phyloP scores from a whole-genome alignment of 1,140 invertebrate species.

The Polypedilum pembai region DNA sequence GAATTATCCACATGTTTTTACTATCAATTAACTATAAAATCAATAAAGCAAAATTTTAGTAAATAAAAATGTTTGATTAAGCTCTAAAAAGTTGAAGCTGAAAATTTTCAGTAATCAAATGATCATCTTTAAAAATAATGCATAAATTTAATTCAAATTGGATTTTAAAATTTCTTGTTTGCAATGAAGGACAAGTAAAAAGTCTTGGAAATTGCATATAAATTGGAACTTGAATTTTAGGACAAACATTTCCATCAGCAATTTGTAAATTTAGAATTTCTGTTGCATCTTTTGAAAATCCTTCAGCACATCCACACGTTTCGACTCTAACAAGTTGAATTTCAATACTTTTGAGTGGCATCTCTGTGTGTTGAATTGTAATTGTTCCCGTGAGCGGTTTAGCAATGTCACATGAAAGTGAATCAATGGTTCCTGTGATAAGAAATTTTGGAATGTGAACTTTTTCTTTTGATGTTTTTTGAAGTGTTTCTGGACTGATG shows the following conservation, averaged over 20 bases:
- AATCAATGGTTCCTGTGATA: conserved; percentile 74
- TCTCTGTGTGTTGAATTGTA: conserved; percentile 64
- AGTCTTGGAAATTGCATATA: conserved; percentile 92
- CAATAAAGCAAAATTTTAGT: too few relatives aligned
- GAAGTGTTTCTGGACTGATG: conserved; percentile 72
- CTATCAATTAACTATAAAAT: too few relatives aligned
- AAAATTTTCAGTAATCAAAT: conserved; percentile 94
- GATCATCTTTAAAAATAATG: conserved; percentile 86
- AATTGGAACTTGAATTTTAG: conserved; percentile 78
- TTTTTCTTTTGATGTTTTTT: conserved; percentile 59
- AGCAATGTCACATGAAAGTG: conserved; percentile 70
- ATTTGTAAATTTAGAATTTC: conserved; percentile 98
- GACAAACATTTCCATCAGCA: conserved; percentile 81
- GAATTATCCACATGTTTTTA: too few relatives aligned
- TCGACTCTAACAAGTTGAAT: conserved; percentile 90
- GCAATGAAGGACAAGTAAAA: conserved; percentile 89
- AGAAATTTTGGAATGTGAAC: conserved; percentile 70
- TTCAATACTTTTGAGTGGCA: conserved; percentile 86
- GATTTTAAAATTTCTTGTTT: conserved; percentile 91
- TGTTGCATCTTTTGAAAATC: conserved; percentile 89
- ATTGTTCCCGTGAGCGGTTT: conserved; percentile 86
- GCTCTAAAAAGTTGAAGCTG: conserved; percentile 40
- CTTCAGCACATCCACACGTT: conserved; percentile 92
- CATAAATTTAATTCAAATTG: conserved; percentile 96
- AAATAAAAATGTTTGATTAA: background rate